Base-by-base conservation (phyloP, 2,797 vertebrate species). In the Podarcis siculus region DNA sequence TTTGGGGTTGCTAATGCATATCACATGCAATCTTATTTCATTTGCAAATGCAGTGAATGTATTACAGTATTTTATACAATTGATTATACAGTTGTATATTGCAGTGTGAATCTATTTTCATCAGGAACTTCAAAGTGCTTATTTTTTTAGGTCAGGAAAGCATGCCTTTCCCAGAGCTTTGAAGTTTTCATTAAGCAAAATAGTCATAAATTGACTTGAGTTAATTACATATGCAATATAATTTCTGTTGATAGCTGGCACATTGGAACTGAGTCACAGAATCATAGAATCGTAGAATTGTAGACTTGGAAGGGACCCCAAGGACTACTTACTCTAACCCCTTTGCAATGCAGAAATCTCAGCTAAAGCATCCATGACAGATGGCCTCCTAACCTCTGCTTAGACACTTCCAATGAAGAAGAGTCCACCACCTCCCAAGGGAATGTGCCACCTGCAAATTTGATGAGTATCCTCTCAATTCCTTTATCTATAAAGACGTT, bases 91-190 rank as follows among this genome's bases (percentile, higher is more conserved):
- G 77, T 92, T 95, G 71, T 92, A 75, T 90, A 86, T 82, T 86
- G 83, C 69, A 69, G 49, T 32, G 64, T 75, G 45, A 94, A 89
- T 93, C 91, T 93, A 69, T 94, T 94, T 93, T 87, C 77, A 90
- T 93, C 89, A 71, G 82, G 80, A 88, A 93, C 93, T 95, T 95
- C 95, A 95, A 89, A 95, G 91, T 76, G 3, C 21, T 87, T 94
- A 89, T 88, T 92, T 96, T 92, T 96, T 92, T 95, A 94, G 91
- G 89, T 95, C 90, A 86, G 80, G 78, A 87, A 94, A 94, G 78
- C 85, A 37, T 82, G 77, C 39, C 76, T 92, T 92, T 93, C 78
- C 9, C 79, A 86, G 90, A 89, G 93, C 94, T 95, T 94, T 95
- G 90, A 95, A 92, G 87, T 95, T 95, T 89, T 58, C 89, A 96